Evolutionary conservation across 2,113 vertebrate genomes (phyloP).

Genomic region (Smithornis capensis): DNA sequence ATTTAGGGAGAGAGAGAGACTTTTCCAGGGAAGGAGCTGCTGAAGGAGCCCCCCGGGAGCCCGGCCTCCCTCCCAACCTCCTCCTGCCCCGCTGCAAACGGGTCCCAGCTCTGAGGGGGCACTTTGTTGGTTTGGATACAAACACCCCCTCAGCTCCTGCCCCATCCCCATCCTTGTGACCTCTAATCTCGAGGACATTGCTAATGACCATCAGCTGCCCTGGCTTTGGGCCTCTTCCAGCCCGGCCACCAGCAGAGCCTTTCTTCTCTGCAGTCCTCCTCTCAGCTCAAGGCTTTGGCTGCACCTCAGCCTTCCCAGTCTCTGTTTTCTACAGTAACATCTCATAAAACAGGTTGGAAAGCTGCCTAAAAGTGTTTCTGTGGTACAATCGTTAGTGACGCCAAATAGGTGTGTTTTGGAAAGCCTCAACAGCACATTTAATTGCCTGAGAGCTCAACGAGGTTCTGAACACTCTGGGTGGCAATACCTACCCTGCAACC

Average conservation of each 20-base stretch:
- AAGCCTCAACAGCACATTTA: background rate
- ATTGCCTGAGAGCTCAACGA: background rate
- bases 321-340: background rate
- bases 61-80: background rate
- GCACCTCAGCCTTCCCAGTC: background rate
- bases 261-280: background rate
- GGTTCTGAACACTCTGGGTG: background rate
- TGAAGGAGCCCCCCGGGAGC: background rate
- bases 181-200: fast-evolving
- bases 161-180: background rate
- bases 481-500: fast-evolving
- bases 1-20: background rate
- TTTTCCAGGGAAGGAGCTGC: background rate
- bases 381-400: fast-evolving
- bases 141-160: background rate
- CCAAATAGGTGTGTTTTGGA: background rate
- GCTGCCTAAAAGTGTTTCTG: background rate
- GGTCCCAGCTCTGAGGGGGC: fast-evolving
- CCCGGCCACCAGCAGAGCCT: background rate
- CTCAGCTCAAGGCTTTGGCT: background rate
- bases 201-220: fast-evolving
- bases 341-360: background rate
- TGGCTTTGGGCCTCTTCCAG: background rate
- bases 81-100: background rate
- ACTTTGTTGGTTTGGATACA: fast-evolving